Percentiles rank a stretch among this genome's conserved stretches.
Conservation (phyloP, 2,797 vertebrate species). For the Aldrovandia affinis region DNA sequence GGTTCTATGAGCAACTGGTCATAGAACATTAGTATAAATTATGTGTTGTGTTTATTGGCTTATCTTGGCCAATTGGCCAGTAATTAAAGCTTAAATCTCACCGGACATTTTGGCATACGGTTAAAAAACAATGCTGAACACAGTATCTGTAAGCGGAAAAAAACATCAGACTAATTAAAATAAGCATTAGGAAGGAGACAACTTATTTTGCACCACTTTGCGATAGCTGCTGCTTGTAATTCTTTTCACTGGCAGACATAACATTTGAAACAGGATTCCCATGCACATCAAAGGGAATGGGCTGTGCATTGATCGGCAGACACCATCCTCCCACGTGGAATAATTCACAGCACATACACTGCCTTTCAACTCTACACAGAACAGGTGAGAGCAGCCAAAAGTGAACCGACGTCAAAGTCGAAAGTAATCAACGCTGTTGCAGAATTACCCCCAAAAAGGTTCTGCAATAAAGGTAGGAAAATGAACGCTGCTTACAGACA, state of each 20-base stretch:
- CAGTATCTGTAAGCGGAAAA: neutral
- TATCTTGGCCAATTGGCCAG: neutral
- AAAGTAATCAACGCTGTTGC: slow-evolving; percentile 20
- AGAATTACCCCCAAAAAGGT: neutral
- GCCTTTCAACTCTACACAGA: slow-evolving; percentile 39
- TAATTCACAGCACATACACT: slow-evolving; percentile 45
- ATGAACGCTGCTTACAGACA: neutral
- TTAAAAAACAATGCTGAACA: neutral
- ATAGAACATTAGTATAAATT: neutral
- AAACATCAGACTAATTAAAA: neutral
- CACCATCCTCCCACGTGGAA: slow-evolving; percentile 47
- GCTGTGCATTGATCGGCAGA: slow-evolving; percentile 55
- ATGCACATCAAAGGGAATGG: slow-evolving; percentile 61
- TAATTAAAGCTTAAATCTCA: neutral
- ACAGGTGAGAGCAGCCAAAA: neutral
- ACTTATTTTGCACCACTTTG: neutral
- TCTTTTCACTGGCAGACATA: slow-evolving; percentile 35
- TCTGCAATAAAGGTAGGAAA: neutral
- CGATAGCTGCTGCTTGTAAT: slow-evolving; percentile 10
- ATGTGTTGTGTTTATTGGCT: neutral
- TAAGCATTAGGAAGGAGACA: neutral
- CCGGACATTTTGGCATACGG: neutral
- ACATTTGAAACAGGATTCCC: slow-evolving; percentile 43
- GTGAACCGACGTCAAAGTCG: slow-evolving; percentile 32
- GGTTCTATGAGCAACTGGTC: no score